Percentiles rank a stretch among this genome's conserved stretches.
Evolutionary conservation across 2,888 invertebrate genomes (phyloP).

Genomic region (Unio delphinus): DNA sequence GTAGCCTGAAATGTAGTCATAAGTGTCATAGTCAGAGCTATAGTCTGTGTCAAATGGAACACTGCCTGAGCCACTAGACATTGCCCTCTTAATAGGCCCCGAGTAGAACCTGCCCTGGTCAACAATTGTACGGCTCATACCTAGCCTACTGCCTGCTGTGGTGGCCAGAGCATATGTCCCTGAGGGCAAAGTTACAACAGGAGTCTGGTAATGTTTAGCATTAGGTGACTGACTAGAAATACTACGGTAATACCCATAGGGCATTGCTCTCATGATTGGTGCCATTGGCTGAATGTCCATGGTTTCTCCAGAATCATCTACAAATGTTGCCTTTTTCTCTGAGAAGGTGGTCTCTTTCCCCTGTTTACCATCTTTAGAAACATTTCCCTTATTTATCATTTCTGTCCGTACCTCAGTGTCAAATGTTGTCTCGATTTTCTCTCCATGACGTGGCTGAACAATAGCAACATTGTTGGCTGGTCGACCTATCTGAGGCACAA

Average conservation of each 20-base stretch:
- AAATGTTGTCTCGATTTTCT: slow-evolving; percentile 68
- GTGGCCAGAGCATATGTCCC: slow-evolving; percentile 58
- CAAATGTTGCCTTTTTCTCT: slow-evolving; percentile 75
- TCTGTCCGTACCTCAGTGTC: slow-evolving; percentile 65
- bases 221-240: slow-evolving; percentile 23
- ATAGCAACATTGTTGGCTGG: slow-evolving; percentile 62
- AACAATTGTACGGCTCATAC: slow-evolving; percentile 59
- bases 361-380: slow-evolving; percentile 24
- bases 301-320: slow-evolving; percentile 75
- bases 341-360: slow-evolving; percentile 53
- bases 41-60: slow-evolving; percentile 52
- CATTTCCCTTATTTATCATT: slow-evolving; percentile 48
- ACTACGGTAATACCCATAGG: slow-evolving; percentile 35
- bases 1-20: slow-evolving; percentile 77
- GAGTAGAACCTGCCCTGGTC: slow-evolving; percentile 64
- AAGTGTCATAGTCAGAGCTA: slow-evolving; percentile 70
- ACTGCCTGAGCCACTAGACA: slow-evolving; percentile 56
- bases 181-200: slow-evolving; percentile 51
- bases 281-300: slow-evolving; percentile 92
- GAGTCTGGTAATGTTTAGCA: slow-evolving; percentile 56
- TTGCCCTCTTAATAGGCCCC: slow-evolving; percentile 61
- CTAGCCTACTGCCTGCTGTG: slow-evolving; percentile 57
- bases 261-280: slow-evolving; percentile 77
- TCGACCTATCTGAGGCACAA: slow-evolving; percentile 52
- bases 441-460: slow-evolving; percentile 61